Evolutionary conservation across 2,113 vertebrate species (phyloP).

Genomic region (Plectropomus leopardus): DNA sequence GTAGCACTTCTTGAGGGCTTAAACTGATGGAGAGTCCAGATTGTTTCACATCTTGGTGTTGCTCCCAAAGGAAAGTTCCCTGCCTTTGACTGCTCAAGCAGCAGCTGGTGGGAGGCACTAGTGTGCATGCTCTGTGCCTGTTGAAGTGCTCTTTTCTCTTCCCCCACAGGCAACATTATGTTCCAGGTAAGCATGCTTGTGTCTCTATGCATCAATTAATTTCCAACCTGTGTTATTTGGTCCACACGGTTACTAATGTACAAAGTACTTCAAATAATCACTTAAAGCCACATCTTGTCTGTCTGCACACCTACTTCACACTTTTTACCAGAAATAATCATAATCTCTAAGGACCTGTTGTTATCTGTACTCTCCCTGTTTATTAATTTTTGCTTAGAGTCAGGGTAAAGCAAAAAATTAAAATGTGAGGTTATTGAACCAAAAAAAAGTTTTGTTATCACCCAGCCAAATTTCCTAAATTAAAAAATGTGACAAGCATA

Average conservation of each 20-base stretch:
- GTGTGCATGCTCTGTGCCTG: neutral
- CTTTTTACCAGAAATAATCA: neutral
- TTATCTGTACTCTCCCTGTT: neutral
- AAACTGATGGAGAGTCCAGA: neutral
- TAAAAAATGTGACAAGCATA: no score
- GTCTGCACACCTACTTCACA: neutral
- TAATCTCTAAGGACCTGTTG: neutral
- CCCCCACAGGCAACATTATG: no score
- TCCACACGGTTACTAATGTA: neutral
- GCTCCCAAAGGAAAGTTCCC: neutral
- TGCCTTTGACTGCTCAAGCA: constrained; percentile 10
- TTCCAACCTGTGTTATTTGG: neutral
- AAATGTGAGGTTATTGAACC: no score
- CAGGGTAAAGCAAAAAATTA: no score
- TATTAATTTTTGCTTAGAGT: neutral
- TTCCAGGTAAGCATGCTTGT: neutral
- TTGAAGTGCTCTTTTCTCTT: neutral
- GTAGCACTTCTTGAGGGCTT: neutral
- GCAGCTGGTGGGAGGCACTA: constrained; percentile 3
- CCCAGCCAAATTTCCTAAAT: no score
- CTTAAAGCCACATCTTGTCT: neutral
- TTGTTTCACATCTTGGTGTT: constrained; percentile 3
- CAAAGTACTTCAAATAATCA: constrained; percentile 23
- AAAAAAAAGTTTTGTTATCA: no score
- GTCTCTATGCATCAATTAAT: neutral